Evolutionary conservation across 2,888 invertebrate genomes (phyloP).

Genomic region (Drosophila aldrichi): DNA sequence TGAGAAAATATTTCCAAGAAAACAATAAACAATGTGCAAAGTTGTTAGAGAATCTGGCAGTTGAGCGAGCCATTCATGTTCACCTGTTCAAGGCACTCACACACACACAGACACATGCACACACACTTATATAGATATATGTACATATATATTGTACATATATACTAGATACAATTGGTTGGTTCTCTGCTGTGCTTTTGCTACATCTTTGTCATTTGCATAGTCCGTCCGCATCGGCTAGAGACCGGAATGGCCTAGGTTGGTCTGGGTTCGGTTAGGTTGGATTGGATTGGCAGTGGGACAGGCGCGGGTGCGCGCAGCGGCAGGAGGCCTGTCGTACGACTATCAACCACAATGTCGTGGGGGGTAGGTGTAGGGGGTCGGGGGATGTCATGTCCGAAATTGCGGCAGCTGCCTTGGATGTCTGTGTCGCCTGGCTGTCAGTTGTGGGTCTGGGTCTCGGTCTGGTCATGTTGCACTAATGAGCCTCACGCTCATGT

Average conservation of each 20-base stretch:
- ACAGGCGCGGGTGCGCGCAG: not conserved
- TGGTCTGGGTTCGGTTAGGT: not conserved
- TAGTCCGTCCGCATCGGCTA: constrained; percentile 25
- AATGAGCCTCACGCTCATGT: constrained; percentile 54
- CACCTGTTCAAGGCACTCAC: constrained; percentile 13
- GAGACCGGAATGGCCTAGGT: constrained; percentile 4
- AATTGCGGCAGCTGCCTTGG: constrained; percentile 36
- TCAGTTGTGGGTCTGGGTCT: constrained; percentile 39
- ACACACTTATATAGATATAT: not conserved
- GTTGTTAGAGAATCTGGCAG: not conserved
- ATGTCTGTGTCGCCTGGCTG: constrained; percentile 21
- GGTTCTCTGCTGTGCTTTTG: constrained; percentile 4
- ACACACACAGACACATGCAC: not conserved
- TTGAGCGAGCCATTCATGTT: constrained; percentile 6
- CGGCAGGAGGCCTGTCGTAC: not conserved
- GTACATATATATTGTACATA: not conserved
- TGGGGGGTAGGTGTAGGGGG: not conserved
- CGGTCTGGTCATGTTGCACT: constrained; percentile 62
- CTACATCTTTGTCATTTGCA: constrained; percentile 40
- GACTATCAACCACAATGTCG: not conserved
- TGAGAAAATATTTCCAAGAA: not conserved
- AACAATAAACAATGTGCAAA: not conserved
- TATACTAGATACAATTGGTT: constrained; percentile 6
- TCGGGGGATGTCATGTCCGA: constrained; percentile 14
- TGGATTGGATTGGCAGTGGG: not conserved